Evolutionary conservation across 2,888 invertebrate species (phyloP).

Genomic region (Xanthorhoe spadicearia): DNA sequence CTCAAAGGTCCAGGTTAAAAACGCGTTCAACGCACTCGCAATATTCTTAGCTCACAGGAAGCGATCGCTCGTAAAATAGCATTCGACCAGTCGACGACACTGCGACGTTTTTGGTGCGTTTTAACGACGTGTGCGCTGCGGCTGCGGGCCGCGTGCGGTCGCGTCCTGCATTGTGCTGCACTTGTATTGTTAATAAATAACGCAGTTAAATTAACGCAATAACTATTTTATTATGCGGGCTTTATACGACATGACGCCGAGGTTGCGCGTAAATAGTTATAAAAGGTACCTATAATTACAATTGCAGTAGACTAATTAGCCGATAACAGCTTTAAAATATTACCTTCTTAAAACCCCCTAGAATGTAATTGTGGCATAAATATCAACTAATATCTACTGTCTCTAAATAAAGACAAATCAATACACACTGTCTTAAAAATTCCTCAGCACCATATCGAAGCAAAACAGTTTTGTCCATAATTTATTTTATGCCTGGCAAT

Average conservation of each 20-base stretch:
- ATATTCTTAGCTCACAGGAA: conserved; percentile 59
- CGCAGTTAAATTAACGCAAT: conserved; percentile 55
- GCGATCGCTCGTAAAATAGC: conserved; percentile 61
- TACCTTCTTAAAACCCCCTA: too few relatives aligned
- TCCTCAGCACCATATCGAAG: not conserved
- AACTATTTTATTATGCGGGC: conserved; percentile 52
- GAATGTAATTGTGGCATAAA: not conserved
- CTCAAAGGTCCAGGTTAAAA: conserved; percentile 34
- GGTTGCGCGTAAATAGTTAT: not conserved
- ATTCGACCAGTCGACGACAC: conserved; percentile 46
- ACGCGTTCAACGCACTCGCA: conserved; percentile 46
- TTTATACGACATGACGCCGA: conserved; percentile 9
- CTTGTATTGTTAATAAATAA: conserved; percentile 51
- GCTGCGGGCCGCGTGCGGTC: conserved; percentile 46
- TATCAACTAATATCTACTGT: not conserved
- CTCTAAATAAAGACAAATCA: not conserved
- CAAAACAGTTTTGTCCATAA: conserved; percentile 7
- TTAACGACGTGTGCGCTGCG: conserved; percentile 52
- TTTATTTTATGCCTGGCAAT: conserved; percentile 15
- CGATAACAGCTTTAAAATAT: too few relatives aligned
- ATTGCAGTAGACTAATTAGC: too few relatives aligned
- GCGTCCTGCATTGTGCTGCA: conserved; percentile 48
- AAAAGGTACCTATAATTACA: not conserved
- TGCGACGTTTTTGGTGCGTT: conserved; percentile 49
- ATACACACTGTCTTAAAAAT: conserved; percentile 6